Evolutionary conservation across 64 coral and sea anemone species (phyloP).

Genomic region (Catalaphyllia jardinei): DNA sequence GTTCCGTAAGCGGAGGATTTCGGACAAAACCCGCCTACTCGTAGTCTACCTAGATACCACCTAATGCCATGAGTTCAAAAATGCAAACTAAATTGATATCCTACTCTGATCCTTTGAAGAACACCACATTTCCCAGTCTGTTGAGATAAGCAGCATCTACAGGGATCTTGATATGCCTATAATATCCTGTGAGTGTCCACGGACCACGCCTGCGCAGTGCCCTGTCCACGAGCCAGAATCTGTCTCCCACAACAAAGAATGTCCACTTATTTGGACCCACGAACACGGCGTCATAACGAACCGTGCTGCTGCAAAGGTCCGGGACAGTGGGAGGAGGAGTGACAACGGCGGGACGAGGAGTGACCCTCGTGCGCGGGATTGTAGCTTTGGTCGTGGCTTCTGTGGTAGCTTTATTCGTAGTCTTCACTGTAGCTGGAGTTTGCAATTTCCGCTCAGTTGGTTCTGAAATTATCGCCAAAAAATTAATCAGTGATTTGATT

Average conservation of each 20-base stretch:
- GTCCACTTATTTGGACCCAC: slow-evolving; percentile 35
- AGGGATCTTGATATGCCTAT: slow-evolving; percentile 30
- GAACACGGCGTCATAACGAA: slow-evolving; percentile 36
- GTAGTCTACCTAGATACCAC: no score
- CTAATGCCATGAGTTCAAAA: not conserved
- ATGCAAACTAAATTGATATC: not conserved
- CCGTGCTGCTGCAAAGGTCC: not conserved
- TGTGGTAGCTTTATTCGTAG: not conserved
- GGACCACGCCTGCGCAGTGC: slow-evolving; percentile 18
- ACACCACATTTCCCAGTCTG: slow-evolving; percentile 43
- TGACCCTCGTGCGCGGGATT: not conserved
- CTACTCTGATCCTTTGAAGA: slow-evolving; percentile 75
- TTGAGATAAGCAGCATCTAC: slow-evolving; percentile 72
- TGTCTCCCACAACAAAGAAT: slow-evolving; percentile 49
- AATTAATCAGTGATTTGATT: not conserved
- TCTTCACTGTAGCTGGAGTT: not conserved
- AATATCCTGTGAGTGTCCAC: slow-evolving; percentile 30
- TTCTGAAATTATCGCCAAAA: not conserved
- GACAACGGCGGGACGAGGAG: not conserved
- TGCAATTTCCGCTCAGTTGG: not conserved
- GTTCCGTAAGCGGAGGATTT: no score
- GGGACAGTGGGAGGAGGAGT: not conserved
- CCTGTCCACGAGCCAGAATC: slow-evolving; percentile 36
- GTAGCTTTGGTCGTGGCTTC: not conserved
- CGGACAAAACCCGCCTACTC: no score